Base-by-base conservation (phyloP, 1,140 invertebrate genomes). In the Drosophila orena region DNA sequence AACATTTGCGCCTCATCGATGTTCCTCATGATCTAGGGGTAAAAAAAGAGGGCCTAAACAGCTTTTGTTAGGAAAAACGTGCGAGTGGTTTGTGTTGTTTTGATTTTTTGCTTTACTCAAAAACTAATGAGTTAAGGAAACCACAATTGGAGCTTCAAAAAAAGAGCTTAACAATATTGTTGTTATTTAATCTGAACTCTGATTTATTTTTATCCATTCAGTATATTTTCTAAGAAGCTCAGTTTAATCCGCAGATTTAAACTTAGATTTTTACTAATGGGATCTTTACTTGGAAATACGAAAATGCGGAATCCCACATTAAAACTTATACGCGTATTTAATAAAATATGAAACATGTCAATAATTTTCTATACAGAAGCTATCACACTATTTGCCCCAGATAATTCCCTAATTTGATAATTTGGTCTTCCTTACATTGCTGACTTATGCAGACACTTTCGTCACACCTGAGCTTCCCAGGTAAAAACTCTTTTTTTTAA, bases 1-100 rank as follows among this genome's bases (percentile, higher is more conserved):
- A 83, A 83, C 83, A 76, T 77, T 79, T 81, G 53, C 60, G 40
- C 61, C 47, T 66, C 66, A 66, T 22, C 53, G 35, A 46, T 20
- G 35, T 15, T 42, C 40, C 43, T 62, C 12, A 56, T 54, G 50
- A 42, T 50, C 15, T 35, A 17, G n/a, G 17, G 42, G 34, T 30
- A 43, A 20, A n/a, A 12, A 22, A 42, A 34, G 42, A 40, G 42
- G 64, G 24, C 35, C 34, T 70, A 47, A 69, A 69, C 34, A 56
- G 20, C 43, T 54, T 56, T 56, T 69, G 27, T 47, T 69, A 46
- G 50, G 17, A 54, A 42, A 37, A 56, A n/a, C 50, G 43, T 27
- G 37, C 38, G 50, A 57, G 66, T 40, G 50, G 43, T 57, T 70
- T 70, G 64, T 49, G 42, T 56, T 40, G 43, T 69, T 69, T 69